phyloP scores from a whole-genome alignment of 2,888 invertebrate species.

The Diploptera punctata region DNA sequence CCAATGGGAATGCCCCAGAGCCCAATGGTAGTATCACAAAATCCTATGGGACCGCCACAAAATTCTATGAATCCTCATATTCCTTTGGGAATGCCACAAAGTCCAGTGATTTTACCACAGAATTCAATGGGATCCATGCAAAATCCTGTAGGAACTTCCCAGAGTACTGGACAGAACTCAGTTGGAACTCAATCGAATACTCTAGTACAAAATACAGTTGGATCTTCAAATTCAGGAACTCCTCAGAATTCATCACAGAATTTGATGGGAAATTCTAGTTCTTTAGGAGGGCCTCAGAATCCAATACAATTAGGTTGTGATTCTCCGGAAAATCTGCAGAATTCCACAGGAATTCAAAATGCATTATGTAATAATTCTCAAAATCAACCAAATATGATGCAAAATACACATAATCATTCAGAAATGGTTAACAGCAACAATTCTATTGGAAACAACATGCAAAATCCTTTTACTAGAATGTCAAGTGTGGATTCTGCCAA shows the following conservation, averaged over 20 bases:
- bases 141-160: not conserved
- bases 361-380: not conserved
- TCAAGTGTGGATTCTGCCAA: not conserved
- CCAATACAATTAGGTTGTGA: not conserved
- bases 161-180: not conserved
- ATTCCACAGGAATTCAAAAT: not conserved
- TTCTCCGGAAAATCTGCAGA: not conserved
- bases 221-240: no score
- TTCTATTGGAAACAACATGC: not conserved
- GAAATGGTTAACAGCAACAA: no score
- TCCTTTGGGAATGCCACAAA: conserved; percentile 15
- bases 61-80: conserved; percentile 14
- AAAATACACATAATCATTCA: conserved; percentile 4
- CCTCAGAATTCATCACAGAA: conserved; percentile 6
- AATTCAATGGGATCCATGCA: not conserved
- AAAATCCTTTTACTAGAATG: not conserved
- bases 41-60: conserved; percentile 7
- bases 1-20: not conserved
- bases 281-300: not conserved
- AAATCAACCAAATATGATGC: not conserved
- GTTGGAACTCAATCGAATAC: not conserved
- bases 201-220: no score
- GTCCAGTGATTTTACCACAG: not conserved
- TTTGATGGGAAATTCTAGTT: not conserved
- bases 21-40: not conserved